Base-by-base conservation (phyloP, 1,140 invertebrate species). In the Pseudomyrmex sp. region DNA sequence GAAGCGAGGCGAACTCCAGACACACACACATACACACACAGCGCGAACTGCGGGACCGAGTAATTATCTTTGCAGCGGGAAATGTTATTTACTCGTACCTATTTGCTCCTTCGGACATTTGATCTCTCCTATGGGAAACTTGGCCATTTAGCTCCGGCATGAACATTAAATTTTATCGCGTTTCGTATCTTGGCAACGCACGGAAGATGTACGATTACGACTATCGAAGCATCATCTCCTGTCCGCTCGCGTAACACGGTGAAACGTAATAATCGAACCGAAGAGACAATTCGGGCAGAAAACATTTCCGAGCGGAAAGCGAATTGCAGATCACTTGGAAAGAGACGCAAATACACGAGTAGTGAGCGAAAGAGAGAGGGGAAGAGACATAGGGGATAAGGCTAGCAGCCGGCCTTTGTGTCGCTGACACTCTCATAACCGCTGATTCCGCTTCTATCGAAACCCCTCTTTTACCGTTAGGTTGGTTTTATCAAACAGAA, bases 401-500 rank as follows among this genome's bases (percentile, higher is more conserved):
- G 35, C 35, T 7, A 61, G 23, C 69, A 65, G 56, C 56, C 15
- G n/a, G 23, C 62, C 89, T 90, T 88, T 87, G 89, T 89, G 88
- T 59, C 46, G 26, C 61, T 79, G 83, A 88, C 79, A 86, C 69
- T 79, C 74, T 85, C 77, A 70, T 88, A 84, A 84, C 85, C 63
- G 61, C 56, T 65, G 75, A 83, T 86, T 86, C 69, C 74, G 15
- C 26, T 46, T 83, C 65, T 77, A 62, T 61, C 61, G 61, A 61
- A 69, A 61, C 52, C 80, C 0, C 62, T 74, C 80, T 74, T 83
- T 85, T 72, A 84, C 75, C 58, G 72, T 52, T 82, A 62, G 63
- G 61, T 87, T 76, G 74, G 82, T 90, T 85, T 88, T 84, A 89
- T 84, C 82, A 89, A 86, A 88, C 79, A 83, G 84, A 85, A 88